Evolutionary conservation across 2,797 vertebrate species (phyloP), one percentile per base, ranked within the genome.

Genomic region (Spatula clypeata): DNA sequence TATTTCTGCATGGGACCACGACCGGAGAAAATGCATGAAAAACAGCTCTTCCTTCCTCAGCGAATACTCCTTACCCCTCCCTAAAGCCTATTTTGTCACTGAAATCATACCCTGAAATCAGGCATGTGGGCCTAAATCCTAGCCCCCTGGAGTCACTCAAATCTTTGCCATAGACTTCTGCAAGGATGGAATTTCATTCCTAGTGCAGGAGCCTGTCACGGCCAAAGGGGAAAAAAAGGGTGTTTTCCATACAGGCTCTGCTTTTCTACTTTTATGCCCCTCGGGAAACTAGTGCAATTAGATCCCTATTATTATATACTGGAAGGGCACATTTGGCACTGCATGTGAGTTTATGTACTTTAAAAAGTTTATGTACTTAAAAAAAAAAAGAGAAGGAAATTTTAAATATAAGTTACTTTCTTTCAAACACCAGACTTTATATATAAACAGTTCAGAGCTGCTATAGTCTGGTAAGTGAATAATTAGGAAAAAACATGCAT

Each of bases 391-490:
- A 88, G 57, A 81, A 38, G 83, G 66, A 81, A 91, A 86, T 72
- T 88, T 96, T 47, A 91, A 91, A 93, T 93, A 70, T n/a, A 91
- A 91, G 82, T 91, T 93, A 69, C 40, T 71, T 69, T 57, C 89
- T 90, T 95, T 93, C 80, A 93, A 95, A 93, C 73, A 81, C 47
- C 44, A 96, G 95, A 94, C 94, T 96, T 96, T 96, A 95, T 81
- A 90, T 67, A 84, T 95, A 96, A 96, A 96, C 96, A 96, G 44
- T 67, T 86, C 73, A 79, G 73, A 90, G 76, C 27, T 92, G 60
- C 62, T 86, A 34, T n/a, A 88, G 87, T 91, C 89, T 93, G 73
- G 70, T 85, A 87, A 93, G 51, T 38, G 70, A 94, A 64, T 86
- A 95, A 96, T 90, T 94, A 93, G 34, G 15, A 26, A 51, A n/a